phyloP scores from a whole-genome alignment of 2,113 vertebrate genomes.

The Malurus cyaneus region DNA sequence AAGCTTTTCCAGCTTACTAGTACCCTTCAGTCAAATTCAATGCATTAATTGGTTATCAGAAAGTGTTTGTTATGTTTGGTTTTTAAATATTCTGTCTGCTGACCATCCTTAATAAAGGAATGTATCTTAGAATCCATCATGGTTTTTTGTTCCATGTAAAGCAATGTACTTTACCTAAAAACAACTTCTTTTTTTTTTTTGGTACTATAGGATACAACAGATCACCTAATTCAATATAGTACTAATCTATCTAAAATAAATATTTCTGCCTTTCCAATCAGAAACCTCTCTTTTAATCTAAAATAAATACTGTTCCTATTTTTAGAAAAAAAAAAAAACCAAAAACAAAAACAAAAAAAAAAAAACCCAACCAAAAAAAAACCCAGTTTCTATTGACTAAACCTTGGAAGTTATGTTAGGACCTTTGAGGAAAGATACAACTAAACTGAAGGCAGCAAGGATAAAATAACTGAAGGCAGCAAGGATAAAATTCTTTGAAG shows the following conservation, averaged over 20 bases:
- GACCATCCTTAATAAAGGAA: accelerated
- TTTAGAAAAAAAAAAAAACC: not conserved
- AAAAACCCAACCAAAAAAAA: not conserved
- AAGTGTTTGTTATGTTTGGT: not conserved
- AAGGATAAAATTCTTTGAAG: not conserved
- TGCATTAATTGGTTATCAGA: not conserved
- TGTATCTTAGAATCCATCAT: not conserved
- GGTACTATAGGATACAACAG: not conserved
- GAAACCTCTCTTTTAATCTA: not conserved
- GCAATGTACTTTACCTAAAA: not conserved
- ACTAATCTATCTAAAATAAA: not conserved
- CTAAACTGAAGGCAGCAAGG: not conserved
- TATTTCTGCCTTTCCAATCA: not conserved
- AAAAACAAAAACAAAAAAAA: not conserved
- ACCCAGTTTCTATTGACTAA: not conserved
- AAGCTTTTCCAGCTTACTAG: not conserved
- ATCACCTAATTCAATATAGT: not conserved
- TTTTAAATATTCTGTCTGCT: not conserved
- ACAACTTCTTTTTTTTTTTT: not conserved
- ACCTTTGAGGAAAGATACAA: not conserved
- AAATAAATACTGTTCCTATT: not conserved
- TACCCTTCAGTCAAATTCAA: not conserved
- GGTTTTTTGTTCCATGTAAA: not conserved
- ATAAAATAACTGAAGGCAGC: not conserved
- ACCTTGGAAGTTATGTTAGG: not conserved